Evolutionary conservation across 2,797 vertebrate species (phyloP), one percentile per base, ranked within the genome.

Genomic region (Craterocephalus amniculus): DNA sequence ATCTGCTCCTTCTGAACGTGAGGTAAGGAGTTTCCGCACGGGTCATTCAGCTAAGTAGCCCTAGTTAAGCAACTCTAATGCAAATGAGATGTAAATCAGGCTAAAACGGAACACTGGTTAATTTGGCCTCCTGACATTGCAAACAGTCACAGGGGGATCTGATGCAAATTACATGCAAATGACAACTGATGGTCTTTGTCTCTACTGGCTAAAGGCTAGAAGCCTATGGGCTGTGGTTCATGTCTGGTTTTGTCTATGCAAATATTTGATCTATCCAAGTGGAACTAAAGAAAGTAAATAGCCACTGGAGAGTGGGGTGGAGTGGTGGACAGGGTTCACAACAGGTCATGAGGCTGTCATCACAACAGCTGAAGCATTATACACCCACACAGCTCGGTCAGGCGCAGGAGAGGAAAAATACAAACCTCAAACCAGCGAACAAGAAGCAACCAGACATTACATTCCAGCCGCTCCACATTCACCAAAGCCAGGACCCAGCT

Each of bases 81-180:
- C 89, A 95, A 94, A 95, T 94, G 82, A 93, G 88, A 94, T 92
- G 93, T 88, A 93, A 94, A 94, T 93, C 62, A 51, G 64, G 81
- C 80, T 85, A 83, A 92, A 93, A 93, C 79, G 63, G 91, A 94
- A 93, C 93, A 93, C 90, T 91, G 90, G 92, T 95, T 94, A 92
- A 93, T 94, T 93, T 93, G 91, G 91, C 92, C 90, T 93, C 89
- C 89, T 93, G 94, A 94, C 94, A 93, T 87, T 85, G 90, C 91
- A 92, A 93, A 94, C 88, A 92, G 90, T 91, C 89, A 79, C 79
- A 6, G 85, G 84, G 86, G 80, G 83, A 78, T 83, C 79, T 34
- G 35, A 94, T 94, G 93, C 90, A 95, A 95, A 95, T 94, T 43
- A 72, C 60, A 95, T 94, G 92, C 91, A 95, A 94, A 94, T 93